Evolutionary conservation across 2,113 vertebrate genomes (phyloP), one percentile per base, ranked within the genome.

Genomic region (Etheostoma spectabile): DNA sequence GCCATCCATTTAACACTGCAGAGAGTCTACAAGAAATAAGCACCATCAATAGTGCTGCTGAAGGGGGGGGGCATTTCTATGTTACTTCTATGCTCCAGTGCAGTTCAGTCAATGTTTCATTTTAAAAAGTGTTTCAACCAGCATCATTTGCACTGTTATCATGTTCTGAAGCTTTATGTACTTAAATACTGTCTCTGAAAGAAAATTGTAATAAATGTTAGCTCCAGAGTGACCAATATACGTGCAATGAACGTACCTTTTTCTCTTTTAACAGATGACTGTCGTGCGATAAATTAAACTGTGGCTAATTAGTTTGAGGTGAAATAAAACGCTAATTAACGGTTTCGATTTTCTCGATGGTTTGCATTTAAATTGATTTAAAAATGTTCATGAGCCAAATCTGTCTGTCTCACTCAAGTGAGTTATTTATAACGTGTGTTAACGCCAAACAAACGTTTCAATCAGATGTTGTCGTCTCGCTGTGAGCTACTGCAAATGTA

Each of bases 71-170:
- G 30, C 55, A 79, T 67, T 55, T 42, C 38, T 83, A 61, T 84
- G 83, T 90, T 89, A 82, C 79, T 85, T 77, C 59, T 72, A 30
- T 77, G 68, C 55, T 76, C 75, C 70, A 79, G 60, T 22, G 12
- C 65, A 73, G 56, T 49, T 84, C 59, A 74, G 59, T 84, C 71
- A 70, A 42, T 73, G 78, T 53, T 71, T 38, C 24, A 57, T 33
- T 67, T 66, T 74, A 8, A 67, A 70, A 83, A 59, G 16, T 30
- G 13, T 70, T 56, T 33, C 22, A 85, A n/a, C 19, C 38, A 15
- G 19, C 24, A 59, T 72, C 53, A 35, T 60, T 48, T 74, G 61
- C 33, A 63, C 13, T 24, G 30, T 15, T 33, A 2, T 63, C 27
- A n/a, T 61, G 19, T 51, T 13, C 14, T 8, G 5, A 61, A 42